These are phyloP conservation scores for Amphimedon queenslandica DNA, from an alignment of 37 sponge, comb jelly and placozoan species.

Conservation along the genomic window DNA sequence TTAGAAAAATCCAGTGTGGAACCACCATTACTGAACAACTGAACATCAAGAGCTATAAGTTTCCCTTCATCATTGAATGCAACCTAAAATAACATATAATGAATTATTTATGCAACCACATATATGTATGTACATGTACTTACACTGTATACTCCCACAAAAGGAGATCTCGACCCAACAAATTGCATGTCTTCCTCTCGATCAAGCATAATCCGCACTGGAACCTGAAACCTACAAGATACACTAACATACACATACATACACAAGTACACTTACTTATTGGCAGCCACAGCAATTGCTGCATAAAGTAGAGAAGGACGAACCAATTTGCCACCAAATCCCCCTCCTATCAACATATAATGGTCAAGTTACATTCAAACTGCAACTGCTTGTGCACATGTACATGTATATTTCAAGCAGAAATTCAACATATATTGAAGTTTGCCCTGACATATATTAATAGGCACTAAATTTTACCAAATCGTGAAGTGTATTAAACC, in stretches of 20 bases:
- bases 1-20: conserved; percentile 33
- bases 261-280: conserved; percentile 20
- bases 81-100: conserved; percentile 15
- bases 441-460: neutral
- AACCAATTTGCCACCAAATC: conserved; percentile 69
- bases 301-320: conserved; percentile 11
- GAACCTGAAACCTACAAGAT: conserved; percentile 12
- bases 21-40: conserved; percentile 54
- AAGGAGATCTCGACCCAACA: conserved; percentile 55
- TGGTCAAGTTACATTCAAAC: too few relatives aligned
- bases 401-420: too few relatives aligned
- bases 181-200: conserved; percentile 52
- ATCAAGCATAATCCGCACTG: conserved; percentile 49
- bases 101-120: neutral
- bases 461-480: too few relatives aligned
- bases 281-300: conserved; percentile 55
- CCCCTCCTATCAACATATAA: conserved; percentile 37
- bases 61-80: conserved; percentile 49
- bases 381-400: too few relatives aligned
- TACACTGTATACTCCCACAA: conserved; percentile 51
- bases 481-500: too few relatives aligned
- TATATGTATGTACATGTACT: neutral
- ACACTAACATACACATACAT: neutral
- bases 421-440: neutral
- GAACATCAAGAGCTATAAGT: conserved; percentile 14